phyloP scores from a whole-genome alignment of 37 sponge, comb jelly and placozoan species.

The Axinella damicornis region DNA sequence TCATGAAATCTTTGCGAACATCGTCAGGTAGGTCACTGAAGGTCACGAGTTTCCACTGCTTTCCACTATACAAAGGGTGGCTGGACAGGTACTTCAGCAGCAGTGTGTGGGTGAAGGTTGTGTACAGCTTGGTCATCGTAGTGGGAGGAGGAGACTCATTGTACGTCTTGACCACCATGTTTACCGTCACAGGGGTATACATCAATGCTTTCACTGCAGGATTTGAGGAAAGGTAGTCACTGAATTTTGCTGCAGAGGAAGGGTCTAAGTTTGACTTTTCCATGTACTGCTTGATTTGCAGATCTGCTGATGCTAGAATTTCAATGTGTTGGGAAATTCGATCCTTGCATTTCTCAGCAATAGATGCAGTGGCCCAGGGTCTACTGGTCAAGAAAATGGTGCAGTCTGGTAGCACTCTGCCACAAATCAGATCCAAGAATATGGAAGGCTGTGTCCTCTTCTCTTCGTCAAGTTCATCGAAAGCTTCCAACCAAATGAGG shows the following conservation, averaged over 20 bases:
- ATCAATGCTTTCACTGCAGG: background rate
- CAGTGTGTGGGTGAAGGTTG: slow-evolving; percentile 7
- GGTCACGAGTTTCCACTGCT: background rate
- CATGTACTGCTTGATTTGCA: no score
- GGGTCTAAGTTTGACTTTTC: no score
- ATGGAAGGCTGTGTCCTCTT: slow-evolving; percentile 11
- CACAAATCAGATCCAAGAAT: slow-evolving; percentile 23
- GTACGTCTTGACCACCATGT: background rate
- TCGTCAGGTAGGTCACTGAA: background rate
- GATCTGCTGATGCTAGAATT: no score
- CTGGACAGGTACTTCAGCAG: background rate
- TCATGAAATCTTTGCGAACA: background rate
- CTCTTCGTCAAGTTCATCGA: slow-evolving; percentile 17
- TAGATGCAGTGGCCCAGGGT: slow-evolving; percentile 33
- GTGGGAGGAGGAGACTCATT: background rate
- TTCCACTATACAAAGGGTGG: background rate
- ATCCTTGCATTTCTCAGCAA: no score
- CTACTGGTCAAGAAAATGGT: slow-evolving; percentile 26
- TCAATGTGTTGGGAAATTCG: no score
- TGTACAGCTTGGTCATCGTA: slow-evolving; percentile 3
- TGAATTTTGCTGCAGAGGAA: background rate
- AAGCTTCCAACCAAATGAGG: slow-evolving; percentile 22
- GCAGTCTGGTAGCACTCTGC: slow-evolving; percentile 13
- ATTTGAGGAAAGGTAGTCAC: background rate
- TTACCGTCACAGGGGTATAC: slow-evolving; percentile 4